A percentile compares a stretch with the other conserved stretches of the same genome.
phyloP scores from a whole-genome alignment of 2,888 invertebrate species.

The Sussaba pulchella region DNA sequence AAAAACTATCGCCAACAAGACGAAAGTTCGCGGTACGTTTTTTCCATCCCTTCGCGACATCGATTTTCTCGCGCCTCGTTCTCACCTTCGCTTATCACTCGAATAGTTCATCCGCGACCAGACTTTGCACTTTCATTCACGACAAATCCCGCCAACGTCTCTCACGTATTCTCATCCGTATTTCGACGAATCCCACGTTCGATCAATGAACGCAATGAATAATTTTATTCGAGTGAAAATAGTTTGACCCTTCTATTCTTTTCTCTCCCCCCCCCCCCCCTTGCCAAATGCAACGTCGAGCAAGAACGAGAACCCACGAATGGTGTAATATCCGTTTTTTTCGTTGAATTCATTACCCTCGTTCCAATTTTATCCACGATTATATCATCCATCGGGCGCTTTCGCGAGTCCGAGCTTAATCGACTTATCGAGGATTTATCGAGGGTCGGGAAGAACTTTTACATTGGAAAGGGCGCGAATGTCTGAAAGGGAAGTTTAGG shows the following conservation, averaged over 20 bases:
- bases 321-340: background rate
- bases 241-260: conserved; percentile 15
- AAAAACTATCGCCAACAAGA: conserved; percentile 81
- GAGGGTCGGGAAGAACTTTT: conserved; percentile 9
- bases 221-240: conserved; percentile 20
- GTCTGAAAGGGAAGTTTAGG: background rate
- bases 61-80: conserved; percentile 39
- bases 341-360: conserved; percentile 27
- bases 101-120: no score
- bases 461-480: background rate
- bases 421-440: conserved; percentile 55
- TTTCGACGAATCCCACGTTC: conserved; percentile 2
- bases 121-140: conserved; percentile 40
- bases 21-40: conserved; percentile 84
- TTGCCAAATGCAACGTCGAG: no score
- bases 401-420: conserved; percentile 23
- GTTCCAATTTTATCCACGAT: conserved; percentile 1
- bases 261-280: no score
- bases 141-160: background rate
- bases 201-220: conserved; percentile 14
- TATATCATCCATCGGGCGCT: conserved; percentile 25
- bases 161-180: background rate
- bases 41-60: conserved; percentile 7
- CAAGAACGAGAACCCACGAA: conserved; percentile 4
- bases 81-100: background rate